Percentiles rank a stretch among this genome's conserved stretches.
phyloP scores from a whole-genome alignment of 2,797 vertebrate species.

The Diplodus puntazzo region DNA sequence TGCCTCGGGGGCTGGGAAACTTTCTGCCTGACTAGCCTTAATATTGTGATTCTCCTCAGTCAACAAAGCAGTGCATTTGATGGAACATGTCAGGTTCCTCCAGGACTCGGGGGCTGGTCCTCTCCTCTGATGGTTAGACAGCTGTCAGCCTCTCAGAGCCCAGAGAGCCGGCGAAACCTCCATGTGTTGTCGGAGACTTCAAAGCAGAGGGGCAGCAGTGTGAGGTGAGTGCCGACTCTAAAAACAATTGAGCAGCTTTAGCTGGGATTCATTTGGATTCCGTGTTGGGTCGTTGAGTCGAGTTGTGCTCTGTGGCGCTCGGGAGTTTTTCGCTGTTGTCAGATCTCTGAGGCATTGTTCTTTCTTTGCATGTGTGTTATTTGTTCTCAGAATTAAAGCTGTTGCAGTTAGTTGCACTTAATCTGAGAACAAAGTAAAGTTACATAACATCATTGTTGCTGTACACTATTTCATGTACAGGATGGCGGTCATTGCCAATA shows the following conservation, averaged over 20 bases:
- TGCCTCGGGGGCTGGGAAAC: conserved; percentile 75
- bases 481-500: neutral
- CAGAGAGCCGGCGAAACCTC: conserved; percentile 43
- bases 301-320: conserved; percentile 4
- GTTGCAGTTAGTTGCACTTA: conserved; percentile 3
- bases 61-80: conserved; percentile 74
- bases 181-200: conserved; percentile 58
- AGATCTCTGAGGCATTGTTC: conserved; percentile 20
- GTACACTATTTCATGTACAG: neutral
- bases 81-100: conserved; percentile 77
- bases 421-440: conserved; percentile 8
- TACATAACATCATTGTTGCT: neutral
- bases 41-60: conserved; percentile 76
- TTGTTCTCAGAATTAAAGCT: conserved; percentile 20
- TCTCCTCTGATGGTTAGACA: conserved; percentile 73
- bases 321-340: conserved; percentile 28
- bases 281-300: neutral
- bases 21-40: conserved; percentile 73
- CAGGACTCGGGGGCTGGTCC: conserved; percentile 66
- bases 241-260: conserved; percentile 30
- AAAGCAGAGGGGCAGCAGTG: conserved; percentile 46
- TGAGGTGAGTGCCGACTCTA: conserved; percentile 72
- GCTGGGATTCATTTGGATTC: conserved; percentile 31
- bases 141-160: conserved; percentile 73
- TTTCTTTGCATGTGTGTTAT: neutral